phyloP scores from a whole-genome alignment of 2,888 invertebrate species.

The Nasonia oneida region DNA sequence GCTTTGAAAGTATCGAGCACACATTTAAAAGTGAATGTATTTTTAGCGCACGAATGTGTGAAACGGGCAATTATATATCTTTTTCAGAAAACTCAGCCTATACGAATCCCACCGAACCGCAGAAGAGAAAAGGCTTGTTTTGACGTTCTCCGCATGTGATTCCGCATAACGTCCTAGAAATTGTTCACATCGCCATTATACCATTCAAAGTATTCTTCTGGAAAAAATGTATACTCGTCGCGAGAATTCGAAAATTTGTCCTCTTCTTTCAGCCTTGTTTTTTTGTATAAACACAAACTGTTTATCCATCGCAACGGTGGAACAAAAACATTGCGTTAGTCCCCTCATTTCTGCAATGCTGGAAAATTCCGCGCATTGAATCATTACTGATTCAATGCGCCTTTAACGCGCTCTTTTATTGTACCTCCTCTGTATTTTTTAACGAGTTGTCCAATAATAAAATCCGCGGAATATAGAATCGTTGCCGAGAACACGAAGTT shows the following conservation, averaged over 20 bases:
- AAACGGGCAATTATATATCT: not conserved
- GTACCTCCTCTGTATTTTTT: not conserved
- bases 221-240: not conserved
- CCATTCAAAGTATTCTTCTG: not conserved
- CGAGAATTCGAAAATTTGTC: not conserved
- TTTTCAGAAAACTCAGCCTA: not conserved
- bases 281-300: not conserved
- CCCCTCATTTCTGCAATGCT: not conserved
- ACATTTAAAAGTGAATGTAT: conserved; percentile 45
- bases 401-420: not conserved
- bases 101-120: not conserved
- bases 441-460: too few relatives aligned
- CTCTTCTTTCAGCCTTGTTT: not conserved
- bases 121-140: not conserved
- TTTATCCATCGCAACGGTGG: not conserved
- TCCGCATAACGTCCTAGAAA: not conserved
- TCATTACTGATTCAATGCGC: not conserved
- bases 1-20: conserved; percentile 37
- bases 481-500: too few relatives aligned
- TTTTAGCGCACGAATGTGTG: conserved; percentile 9
- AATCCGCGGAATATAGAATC: too few relatives aligned
- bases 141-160: not conserved
- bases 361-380: not conserved
- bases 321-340: not conserved
- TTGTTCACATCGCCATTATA: not conserved